Evolutionary conservation across 2,888 invertebrate genomes (phyloP), one percentile per base, ranked within the genome.

Genomic region (Cheilosia vernalis): DNA sequence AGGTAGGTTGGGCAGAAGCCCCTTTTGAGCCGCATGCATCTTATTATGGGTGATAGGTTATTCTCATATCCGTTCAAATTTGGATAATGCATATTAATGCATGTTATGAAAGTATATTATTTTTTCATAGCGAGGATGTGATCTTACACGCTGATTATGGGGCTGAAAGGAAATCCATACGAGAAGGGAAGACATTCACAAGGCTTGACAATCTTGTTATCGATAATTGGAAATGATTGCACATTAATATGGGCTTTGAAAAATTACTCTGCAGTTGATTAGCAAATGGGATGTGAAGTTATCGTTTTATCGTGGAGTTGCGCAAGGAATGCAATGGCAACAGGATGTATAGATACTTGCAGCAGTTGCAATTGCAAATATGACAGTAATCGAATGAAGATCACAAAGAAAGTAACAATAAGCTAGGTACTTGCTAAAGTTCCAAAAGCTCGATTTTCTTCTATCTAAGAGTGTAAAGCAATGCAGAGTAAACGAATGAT

Each of bases 41-140:
- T 76, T 63, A 61, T 49, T 58, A 69, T 53, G 30, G 73, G 56
- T 37, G 55, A 81, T 55, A 21, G 70, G 69, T 55, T 40, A 30
- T 17, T 40, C 30, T 21, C 66, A 66, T 40, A 74, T 74, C 56
- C 74, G 47, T 37, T 15, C 9, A 42, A 42, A 55, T 66, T 58
- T 70, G 17, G 49, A 56, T 63, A 63, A 77, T 61, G 61, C 21
- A 30, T 53, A 30, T 17, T 42, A 40, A 24, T 51, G 6, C 24
- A 24, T 51, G 24, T 2, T 5, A 51, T 21, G 15, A 51, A 21
- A 4, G 21, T 47, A 19, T 70, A 30, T 24, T 17, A 15, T 51
- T 40, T 40, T 3, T 9, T 51, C 10, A 13, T 49, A 24, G 13
- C 4, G 9, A 60, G 33, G 24, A 58, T 58, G 40, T 6, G 37